Percentiles rank a stretch among this genome's conserved stretches.
phyloP scores from a whole-genome alignment of 2,797 vertebrate genomes.

The Bufotes viridis region DNA sequence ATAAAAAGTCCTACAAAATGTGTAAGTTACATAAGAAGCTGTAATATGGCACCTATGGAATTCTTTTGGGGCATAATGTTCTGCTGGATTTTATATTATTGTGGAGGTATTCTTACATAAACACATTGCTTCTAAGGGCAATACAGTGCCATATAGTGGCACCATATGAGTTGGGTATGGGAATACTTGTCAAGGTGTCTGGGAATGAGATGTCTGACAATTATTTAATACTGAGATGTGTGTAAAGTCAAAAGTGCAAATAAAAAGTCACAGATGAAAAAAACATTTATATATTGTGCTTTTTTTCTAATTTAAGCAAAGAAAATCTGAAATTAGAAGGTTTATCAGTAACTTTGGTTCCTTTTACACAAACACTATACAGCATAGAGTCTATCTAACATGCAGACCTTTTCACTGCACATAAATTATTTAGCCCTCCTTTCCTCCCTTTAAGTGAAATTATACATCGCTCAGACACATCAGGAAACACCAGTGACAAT shows the following conservation, averaged over 20 bases:
- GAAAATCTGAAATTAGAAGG: background rate
- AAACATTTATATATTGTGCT: background rate
- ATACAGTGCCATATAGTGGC: background rate
- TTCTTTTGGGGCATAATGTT: background rate
- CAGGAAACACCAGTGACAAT: slow-evolving; percentile 29
- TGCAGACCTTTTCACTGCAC: slow-evolving; percentile 6
- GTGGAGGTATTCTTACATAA: background rate
- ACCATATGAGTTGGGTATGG: background rate
- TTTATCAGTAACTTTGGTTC: background rate
- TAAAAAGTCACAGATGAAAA: background rate
- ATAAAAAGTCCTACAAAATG: too few species aligned
- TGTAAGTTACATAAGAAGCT: too few species aligned
- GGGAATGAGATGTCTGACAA: background rate
- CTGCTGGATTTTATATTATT: background rate
- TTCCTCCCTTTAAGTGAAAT: slow-evolving; percentile 32
- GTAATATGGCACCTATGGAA: too few species aligned
- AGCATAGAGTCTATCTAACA: background rate
- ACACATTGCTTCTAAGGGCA: background rate
- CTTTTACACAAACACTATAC: background rate
- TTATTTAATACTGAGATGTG: background rate
- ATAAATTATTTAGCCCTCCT: slow-evolving; percentile 28
- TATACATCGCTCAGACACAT: slow-evolving; percentile 40
- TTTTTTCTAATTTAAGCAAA: background rate
- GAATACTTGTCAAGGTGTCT: background rate
- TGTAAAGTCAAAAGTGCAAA: background rate